phyloP scores from a whole-genome alignment of 2,113 vertebrate genomes.

The Dryoscopus gambensis region DNA sequence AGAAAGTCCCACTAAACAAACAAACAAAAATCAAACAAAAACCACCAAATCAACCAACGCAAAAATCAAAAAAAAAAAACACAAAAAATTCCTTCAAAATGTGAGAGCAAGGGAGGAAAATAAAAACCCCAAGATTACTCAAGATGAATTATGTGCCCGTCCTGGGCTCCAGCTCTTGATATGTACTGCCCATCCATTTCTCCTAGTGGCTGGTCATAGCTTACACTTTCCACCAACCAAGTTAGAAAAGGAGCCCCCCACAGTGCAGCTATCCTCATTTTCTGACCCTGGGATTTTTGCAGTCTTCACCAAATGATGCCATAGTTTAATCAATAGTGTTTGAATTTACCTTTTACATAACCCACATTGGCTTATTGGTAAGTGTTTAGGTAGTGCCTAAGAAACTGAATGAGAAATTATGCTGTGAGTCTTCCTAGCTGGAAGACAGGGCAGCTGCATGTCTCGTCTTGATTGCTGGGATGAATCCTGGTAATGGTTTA shows the following conservation, averaged over 20 bases:
- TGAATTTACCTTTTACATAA: not conserved
- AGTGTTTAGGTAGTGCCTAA: not conserved
- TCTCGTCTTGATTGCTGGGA: not conserved
- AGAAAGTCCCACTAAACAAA: not conserved
- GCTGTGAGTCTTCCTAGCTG: not conserved
- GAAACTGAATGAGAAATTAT: not conserved
- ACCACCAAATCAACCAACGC: too few species aligned
- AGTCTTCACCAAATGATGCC: not conserved
- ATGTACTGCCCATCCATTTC: not conserved
- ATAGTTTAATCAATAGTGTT: not conserved
- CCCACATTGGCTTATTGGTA: not conserved
- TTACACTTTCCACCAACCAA: not conserved
- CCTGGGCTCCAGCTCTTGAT: not conserved
- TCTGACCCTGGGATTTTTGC: not conserved
- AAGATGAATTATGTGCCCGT: not conserved
- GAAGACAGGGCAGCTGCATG: not conserved
- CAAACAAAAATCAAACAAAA: not conserved
- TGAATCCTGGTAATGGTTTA: not conserved
- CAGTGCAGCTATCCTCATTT: not conserved
- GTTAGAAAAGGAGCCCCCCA: not conserved
- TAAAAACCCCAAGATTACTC: not conserved
- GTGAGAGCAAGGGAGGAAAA: not conserved
- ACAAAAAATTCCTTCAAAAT: not conserved
- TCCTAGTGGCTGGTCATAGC: not conserved
- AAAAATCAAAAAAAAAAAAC: not conserved